Evolutionary conservation across 2,888 invertebrate species (phyloP), one percentile per base, ranked within the genome.

Genomic region (Temnothorax ravouxi): DNA sequence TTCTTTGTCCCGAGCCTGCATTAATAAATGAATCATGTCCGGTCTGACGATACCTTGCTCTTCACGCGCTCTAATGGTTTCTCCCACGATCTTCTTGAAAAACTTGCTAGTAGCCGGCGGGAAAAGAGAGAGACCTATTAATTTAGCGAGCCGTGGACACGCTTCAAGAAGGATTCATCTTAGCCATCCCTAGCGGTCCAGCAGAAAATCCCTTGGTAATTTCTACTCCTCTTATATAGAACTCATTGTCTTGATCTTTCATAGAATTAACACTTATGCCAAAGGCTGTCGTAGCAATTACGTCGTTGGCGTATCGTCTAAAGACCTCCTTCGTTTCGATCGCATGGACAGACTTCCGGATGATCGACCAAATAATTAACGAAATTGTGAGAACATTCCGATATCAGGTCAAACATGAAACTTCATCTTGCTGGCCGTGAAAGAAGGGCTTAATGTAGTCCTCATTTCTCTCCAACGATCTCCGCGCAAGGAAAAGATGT

Each of bases 1-100:
- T 11, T 88, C 80, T 11, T 88, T 91, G 4, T 88, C 88, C 18
- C 89, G 90, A 0, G 94, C 94, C 84, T 96, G 95, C 95, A 96
- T 95, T n/a, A 96, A 87, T 2, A 96, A 89, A 47, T 47, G 47
- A 15, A 47, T 47, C 47, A 47, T 47, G 4, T 47, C 47, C 15
- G 47, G 47, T 15, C n/a, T 54, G 21, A 54, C 1, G 21, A 54
- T 54, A 11, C n/a, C 9, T 54, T 21, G 9, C 54, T 21, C 11
- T 54, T 54, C 9, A 0, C 54, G 54, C 21, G 3, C 21, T 54
- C 1, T 54, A 21, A 54, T 54, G 2, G 54, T 54, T 54, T 54
- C 54, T 1, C 8, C 54, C 3, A 54, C 21, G 21, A 54, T 9
- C 0, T 54, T 54, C 3, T 11, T 54, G 21, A 54, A 54, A 54